A percentile compares a stretch with the other conserved stretches of the same genome.
phyloP scores from a whole-genome alignment of 2,888 invertebrate species.

The Agonopterix heracliana region DNA sequence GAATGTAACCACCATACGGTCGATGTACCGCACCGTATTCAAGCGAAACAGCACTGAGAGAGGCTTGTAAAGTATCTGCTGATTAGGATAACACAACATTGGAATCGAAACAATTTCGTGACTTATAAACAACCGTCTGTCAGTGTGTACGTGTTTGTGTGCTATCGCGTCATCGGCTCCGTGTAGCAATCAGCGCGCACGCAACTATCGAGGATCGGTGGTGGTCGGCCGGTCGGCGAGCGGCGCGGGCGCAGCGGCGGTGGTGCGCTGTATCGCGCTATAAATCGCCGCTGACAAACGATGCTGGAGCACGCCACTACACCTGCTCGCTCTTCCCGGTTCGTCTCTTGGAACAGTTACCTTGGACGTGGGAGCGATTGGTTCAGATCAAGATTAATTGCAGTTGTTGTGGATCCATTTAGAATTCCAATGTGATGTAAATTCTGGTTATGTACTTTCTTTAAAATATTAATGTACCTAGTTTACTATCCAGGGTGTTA shows the following conservation, averaged over 20 bases:
- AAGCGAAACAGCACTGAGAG: neutral
- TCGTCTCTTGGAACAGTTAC: constrained; percentile 4
- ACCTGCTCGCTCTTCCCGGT: constrained; percentile 4
- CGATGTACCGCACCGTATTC: no score
- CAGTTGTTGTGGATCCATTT: no score
- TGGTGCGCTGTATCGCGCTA: constrained; percentile 7
- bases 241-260: neutral
- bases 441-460: no score
- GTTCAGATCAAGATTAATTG: no score
- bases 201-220: neutral
- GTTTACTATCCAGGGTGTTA: no score
- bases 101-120: neutral
- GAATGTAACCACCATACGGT: no score
- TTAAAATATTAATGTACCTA: no score
- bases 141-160: neutral
- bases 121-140: constrained; percentile 1
- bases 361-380: no score
- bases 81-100: no score
- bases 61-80: no score
- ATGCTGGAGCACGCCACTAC: constrained; percentile 10
- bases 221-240: neutral
- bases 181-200: neutral
- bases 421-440: no score
- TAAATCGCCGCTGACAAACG: constrained; percentile 16
- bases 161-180: neutral